Conservation (phyloP, 2,888 invertebrate species). For the Eudemis profundana region DNA sequence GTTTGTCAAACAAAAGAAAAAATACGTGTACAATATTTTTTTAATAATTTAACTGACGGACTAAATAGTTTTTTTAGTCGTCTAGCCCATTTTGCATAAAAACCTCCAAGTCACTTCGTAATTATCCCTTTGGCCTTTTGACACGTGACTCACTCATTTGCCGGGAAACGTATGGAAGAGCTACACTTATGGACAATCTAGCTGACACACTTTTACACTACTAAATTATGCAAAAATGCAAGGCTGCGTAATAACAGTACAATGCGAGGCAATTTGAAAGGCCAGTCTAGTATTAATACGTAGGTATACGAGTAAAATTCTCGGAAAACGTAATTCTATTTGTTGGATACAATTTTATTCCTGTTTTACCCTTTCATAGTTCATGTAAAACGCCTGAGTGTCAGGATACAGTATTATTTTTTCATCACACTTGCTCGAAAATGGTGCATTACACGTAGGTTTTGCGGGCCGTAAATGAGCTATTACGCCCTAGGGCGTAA, state of each 20-base stretch:
- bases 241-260: constrained; percentile 36
- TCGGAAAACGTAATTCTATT: neutral
- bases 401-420: too few relatives aligned
- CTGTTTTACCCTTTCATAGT: neutral
- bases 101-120: constrained; percentile 58
- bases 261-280: constrained; percentile 20
- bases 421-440: too few relatives aligned
- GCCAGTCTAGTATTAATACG: neutral
- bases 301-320: neutral
- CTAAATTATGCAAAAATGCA: constrained; percentile 43
- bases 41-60: too few relatives aligned
- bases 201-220: constrained; percentile 28
- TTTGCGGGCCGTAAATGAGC: too few relatives aligned
- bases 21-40: too few relatives aligned
- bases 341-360: neutral
- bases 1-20: too few relatives aligned
- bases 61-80: too few relatives aligned
- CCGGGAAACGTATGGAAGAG: constrained; percentile 41
- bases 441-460: too few relatives aligned
- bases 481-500: too few relatives aligned
- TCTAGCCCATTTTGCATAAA: constrained; percentile 58
- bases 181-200: constrained; percentile 40
- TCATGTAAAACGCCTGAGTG: neutral
- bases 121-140: constrained; percentile 64
- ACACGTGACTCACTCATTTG: constrained; percentile 60